phyloP scores from a whole-genome alignment of 2,113 vertebrate genomes.

The Notiomystis cincta region DNA sequence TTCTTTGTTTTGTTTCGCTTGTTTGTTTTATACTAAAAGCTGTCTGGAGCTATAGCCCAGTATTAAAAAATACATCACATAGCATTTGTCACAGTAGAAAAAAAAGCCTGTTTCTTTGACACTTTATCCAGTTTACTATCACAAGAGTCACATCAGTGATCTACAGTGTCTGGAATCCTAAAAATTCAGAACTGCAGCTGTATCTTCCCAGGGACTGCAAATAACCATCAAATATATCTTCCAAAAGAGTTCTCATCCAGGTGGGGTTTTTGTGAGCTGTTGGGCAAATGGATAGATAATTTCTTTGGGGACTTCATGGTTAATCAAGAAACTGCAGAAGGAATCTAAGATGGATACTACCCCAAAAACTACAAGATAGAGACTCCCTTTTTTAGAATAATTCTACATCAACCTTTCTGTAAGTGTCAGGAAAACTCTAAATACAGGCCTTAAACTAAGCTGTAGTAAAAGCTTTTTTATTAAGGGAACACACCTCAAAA shows the following conservation, averaged over 20 bases:
- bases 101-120: neutral
- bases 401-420: neutral
- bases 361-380: neutral
- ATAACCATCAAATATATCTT: neutral
- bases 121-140: neutral
- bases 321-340: neutral
- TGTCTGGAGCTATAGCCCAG: neutral
- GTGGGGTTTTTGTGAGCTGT: neutral
- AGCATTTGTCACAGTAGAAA: neutral
- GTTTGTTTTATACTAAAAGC: neutral
- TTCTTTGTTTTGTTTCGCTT: neutral
- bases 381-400: neutral
- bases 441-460: neutral
- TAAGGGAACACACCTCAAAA: neutral
- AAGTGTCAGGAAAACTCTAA: neutral
- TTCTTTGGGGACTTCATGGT: neutral
- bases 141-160: neutral
- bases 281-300: neutral
- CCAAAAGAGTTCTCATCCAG: neutral
- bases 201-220: neutral
- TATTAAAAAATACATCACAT: neutral
- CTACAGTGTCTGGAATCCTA: neutral
- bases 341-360: neutral
- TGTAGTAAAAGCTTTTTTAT: neutral
- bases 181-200: neutral